Base-by-base conservation (phyloP, 2,888 invertebrate species). In the Hypomecis punctinalis region DNA sequence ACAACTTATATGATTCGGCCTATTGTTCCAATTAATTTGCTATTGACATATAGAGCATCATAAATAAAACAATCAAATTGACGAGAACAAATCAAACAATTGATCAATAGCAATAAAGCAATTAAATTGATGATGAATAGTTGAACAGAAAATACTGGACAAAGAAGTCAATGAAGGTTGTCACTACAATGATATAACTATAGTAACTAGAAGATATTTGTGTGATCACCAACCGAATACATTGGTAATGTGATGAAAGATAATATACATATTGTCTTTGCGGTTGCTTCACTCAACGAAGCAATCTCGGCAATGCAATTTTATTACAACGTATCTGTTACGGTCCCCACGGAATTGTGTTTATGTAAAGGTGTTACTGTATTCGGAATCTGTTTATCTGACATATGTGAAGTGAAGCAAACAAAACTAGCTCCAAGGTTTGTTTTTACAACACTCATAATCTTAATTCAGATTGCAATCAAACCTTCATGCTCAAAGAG, bases 161-260 rank as follows among this genome's bases (percentile, higher is more conserved):
- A 86, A 85, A 83, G 84, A 82, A 80, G 76, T 74, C 70, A 66
- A 67, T 71, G 79, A 84, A 85, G 81, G 82, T 82, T 83, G 80
- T 72, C 77, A 73, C 74, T 56, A 66, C 51, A 63, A 51, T 8
- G 13, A 53, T 11, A 35, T 45, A 35, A 3, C 11, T 45, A 40
- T 52, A 54, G 11, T 45, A 45, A n/a, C 33, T 54, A 54, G 36
- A 54, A 9, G 35, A 54, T 36, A 36, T 40, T 49, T 33, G 40
- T 46, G 56, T 52, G 40, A 69, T 64, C 36, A 63, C 69, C 62
- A 76, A 75, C 71, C 62, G 72, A 72, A 58, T 63, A 45, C 75
- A 84, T 85, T 82, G 84, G 86, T 79, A 76, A 81, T 76, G 80
- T 84, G 83, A 82, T 81, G 85, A 86, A 88, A 84, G 78, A 77